Conservation (phyloP, 2,888 invertebrate genomes). For the Chloroclystis v-ata region DNA sequence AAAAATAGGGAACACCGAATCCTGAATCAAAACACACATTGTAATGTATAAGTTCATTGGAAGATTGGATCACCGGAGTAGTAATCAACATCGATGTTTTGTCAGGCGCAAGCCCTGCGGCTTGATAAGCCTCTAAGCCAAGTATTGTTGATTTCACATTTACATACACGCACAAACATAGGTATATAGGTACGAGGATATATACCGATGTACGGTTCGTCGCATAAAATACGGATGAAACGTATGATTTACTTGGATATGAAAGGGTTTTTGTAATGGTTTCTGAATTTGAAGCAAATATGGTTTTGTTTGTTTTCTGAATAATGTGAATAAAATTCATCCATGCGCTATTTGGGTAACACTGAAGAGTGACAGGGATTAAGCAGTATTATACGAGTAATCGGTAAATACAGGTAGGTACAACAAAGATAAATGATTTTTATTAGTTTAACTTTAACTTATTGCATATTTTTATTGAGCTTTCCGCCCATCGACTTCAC, state of each 20-base stretch:
- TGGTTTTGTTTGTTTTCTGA: constrained; percentile 1
- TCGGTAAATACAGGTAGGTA: too few relatives aligned
- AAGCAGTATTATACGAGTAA: too few relatives aligned
- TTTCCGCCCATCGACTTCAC: too few relatives aligned
- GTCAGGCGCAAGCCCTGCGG: constrained; percentile 44
- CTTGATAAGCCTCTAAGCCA: constrained; percentile 38
- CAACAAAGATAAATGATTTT: too few relatives aligned
- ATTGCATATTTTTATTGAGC: too few relatives aligned
- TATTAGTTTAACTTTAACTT: too few relatives aligned
- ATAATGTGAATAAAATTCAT: not conserved
- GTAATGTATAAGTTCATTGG: constrained; percentile 30
- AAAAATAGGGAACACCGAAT: too few relatives aligned
- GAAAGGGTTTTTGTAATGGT: constrained; percentile 10
- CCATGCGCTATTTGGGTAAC: not conserved
- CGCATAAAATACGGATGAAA: constrained; percentile 13
- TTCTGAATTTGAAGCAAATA: constrained; percentile 7
- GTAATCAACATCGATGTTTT: constrained; percentile 61
- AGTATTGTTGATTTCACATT: constrained; percentile 22
- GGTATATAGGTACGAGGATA: not conserved
- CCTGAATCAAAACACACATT: too few relatives aligned
- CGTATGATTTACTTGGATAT: constrained; percentile 18
- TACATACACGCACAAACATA: constrained; percentile 14
- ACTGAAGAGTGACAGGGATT: not conserved
- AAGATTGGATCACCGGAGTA: constrained; percentile 47
- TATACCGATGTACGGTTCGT: constrained; percentile 5